Conservation (phyloP, 2,888 invertebrate species). For the Tenthredo notha region DNA sequence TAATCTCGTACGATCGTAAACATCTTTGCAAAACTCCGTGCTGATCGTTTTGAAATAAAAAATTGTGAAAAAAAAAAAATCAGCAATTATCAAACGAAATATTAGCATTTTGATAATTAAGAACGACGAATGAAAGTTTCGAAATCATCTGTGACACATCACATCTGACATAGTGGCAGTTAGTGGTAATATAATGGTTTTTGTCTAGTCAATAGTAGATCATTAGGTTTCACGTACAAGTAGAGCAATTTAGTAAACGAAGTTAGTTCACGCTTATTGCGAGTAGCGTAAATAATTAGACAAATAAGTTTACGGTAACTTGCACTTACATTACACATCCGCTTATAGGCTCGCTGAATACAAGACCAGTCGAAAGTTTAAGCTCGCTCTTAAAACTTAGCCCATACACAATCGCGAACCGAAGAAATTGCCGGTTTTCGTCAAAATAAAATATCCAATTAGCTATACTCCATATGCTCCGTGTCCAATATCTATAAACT, state of each 20-base stretch:
- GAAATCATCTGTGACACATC: neutral
- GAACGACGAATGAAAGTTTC: neutral
- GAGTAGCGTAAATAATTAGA: slow-evolving; percentile 11
- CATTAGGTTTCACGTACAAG: neutral
- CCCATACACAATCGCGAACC: neutral
- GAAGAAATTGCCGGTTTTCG: neutral
- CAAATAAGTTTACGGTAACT: slow-evolving; percentile 15
- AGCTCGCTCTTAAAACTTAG: neutral
- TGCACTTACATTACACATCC: neutral
- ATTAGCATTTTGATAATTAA: neutral
- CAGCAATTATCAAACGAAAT: neutral
- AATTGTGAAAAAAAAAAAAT: neutral
- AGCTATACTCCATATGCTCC: neutral
- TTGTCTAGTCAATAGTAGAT: neutral
- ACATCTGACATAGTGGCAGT: neutral
- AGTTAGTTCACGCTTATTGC: neutral
- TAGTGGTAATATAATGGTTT: neutral
- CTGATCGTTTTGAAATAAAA: neutral
- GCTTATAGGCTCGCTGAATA: neutral
- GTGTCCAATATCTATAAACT: neutral
- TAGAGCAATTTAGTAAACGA: neutral
- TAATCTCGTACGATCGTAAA: neutral
- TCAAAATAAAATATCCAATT: neutral
- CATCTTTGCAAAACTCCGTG: neutral
- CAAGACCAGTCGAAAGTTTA: neutral